Evolutionary conservation across 2,797 vertebrate genomes (phyloP).

Genomic region (Myripristis jacobus): DNA sequence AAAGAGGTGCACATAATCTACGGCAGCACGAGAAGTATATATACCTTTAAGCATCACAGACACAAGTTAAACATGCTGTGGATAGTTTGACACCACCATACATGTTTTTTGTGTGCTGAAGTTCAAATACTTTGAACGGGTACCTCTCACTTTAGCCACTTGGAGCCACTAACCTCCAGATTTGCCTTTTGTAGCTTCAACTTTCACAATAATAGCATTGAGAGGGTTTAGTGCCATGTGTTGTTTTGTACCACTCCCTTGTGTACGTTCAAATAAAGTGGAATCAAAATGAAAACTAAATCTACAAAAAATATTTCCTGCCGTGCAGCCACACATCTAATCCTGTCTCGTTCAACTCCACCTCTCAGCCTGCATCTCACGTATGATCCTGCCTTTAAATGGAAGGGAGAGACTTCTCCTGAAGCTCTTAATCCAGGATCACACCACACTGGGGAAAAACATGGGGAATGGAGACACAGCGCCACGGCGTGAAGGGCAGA

Average conservation of each 20-base stretch:
- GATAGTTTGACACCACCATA: too few relatives aligned
- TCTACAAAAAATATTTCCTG: slow-evolving; percentile 3
- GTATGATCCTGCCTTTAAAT: slow-evolving; percentile 60
- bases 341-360: slow-evolving; percentile 33
- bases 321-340: slow-evolving; percentile 39
- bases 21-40: too few relatives aligned
- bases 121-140: too few relatives aligned
- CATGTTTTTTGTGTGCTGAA: too few relatives aligned
- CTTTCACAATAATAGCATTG: too few relatives aligned
- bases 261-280: slow-evolving; percentile 5
- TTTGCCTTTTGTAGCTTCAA: too few relatives aligned
- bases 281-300: slow-evolving; percentile 32
- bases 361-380: slow-evolving; percentile 58
- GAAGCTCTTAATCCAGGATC: slow-evolving; percentile 74
- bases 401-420: slow-evolving; percentile 62
- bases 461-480: slow-evolving; percentile 57
- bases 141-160: too few relatives aligned
- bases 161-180: too few relatives aligned
- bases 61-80: too few relatives aligned
- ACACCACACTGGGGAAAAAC: slow-evolving; percentile 66
- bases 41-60: too few relatives aligned
- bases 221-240: too few relatives aligned
- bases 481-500: slow-evolving; percentile 45
- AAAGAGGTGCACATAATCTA: too few relatives aligned
- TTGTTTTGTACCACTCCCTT: slow-evolving; percentile 1